Evolutionary conservation across 2,888 invertebrate species (phyloP).

Genomic region (Chydorus sphaericus): DNA sequence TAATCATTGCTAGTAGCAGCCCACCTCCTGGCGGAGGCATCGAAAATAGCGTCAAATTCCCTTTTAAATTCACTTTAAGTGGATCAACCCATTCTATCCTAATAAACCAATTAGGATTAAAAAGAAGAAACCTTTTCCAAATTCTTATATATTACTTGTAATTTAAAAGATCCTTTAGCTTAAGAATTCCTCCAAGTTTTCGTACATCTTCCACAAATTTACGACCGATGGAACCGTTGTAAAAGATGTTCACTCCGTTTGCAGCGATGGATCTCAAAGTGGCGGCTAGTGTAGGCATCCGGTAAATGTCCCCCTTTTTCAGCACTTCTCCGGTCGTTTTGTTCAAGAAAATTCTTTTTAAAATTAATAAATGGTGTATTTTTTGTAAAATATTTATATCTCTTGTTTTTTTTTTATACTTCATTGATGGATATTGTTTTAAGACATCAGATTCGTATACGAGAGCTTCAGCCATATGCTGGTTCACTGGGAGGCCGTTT

Average conservation of each 20-base stretch:
- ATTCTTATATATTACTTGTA: no score
- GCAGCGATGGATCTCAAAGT: slow-evolving; percentile 52
- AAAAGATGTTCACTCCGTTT: slow-evolving; percentile 54
- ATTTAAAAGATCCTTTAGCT: slow-evolving; percentile 53
- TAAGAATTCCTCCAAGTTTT: slow-evolving; percentile 56
- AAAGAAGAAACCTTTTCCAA: no score
- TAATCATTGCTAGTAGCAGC: slow-evolving; percentile 56
- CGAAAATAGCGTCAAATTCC: slow-evolving; percentile 53
- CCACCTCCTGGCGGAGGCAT: slow-evolving; percentile 81
- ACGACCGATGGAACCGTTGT: slow-evolving; percentile 55
- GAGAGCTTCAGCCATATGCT: slow-evolving; percentile 38
- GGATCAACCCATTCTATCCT: slow-evolving; percentile 50
- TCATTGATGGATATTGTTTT: background rate
- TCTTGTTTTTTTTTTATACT: no score
- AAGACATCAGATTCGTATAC: background rate
- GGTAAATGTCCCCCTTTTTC: background rate
- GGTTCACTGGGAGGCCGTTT: slow-evolving; percentile 51
- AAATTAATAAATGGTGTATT: no score
- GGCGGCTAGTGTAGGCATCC: slow-evolving; percentile 38
- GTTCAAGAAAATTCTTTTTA: slow-evolving; percentile 5
- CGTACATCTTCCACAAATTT: slow-evolving; percentile 35
- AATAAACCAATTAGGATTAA: no score
- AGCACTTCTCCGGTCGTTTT: background rate
- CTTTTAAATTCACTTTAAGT: slow-evolving; percentile 37
- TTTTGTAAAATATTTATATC: no score